Evolutionary conservation across 2,888 invertebrate genomes (phyloP), one percentile per base, ranked within the genome.

Genomic region (Clivina fossor): DNA sequence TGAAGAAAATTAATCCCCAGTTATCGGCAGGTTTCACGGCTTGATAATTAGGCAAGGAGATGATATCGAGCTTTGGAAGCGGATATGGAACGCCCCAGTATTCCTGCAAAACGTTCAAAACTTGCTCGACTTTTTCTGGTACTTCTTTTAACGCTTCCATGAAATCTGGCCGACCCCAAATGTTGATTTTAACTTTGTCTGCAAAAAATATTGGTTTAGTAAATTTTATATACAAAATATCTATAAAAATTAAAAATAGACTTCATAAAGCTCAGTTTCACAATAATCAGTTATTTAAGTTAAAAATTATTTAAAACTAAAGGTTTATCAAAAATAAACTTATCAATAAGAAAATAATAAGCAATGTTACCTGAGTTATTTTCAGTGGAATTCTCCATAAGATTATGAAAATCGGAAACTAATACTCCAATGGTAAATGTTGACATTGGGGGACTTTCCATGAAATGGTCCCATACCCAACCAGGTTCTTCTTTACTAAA

Each of bases 1-100:
- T 88, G 69, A 89, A 88, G 28, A 88, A 76, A 61, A 90, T 79
- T 2, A 90, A 75, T 2, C 90, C 90, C 89, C 89, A 90, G 65
- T 83, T 86, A 64, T 90, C 89, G 2, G 85, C 83, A 0, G 89
- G 86, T 62, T 84, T 83, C 1, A 84, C 81, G 0, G 85, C 83
- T 59, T 81, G 78, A 61, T 86, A 84, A 59, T 81, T 83, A 0
- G 90, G 90, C 44, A 90, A 72, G 0, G 87, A 87, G 0, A 90
- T 78, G 2, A 90, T 74, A 68, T 90, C 88, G 59, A 90, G 69
- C 67, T 84, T 84, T 0, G 79, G 76, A 32, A 90, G 66, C 0
- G 86, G 86, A 58, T 85, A 76, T 0, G 84, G 78, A n/a, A 80
- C 76, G 46, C 79, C 78, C 78, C 87, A 85, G 63, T 84, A 82